Base-by-base conservation (phyloP, 1,140 invertebrate genomes). In the Caerostris darwini region DNA sequence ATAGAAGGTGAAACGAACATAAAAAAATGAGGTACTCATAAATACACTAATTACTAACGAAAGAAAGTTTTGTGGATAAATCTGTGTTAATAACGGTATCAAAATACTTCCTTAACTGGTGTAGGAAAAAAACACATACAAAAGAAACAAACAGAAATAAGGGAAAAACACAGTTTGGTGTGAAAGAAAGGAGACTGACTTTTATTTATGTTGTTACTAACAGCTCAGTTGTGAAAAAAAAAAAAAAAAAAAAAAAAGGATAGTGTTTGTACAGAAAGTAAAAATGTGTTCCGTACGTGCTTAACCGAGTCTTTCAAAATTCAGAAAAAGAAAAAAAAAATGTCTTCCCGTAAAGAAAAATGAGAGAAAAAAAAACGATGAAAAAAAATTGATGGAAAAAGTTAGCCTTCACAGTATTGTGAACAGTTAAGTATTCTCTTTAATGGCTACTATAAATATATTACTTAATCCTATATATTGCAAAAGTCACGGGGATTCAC, bases 21-120 rank as follows among this genome's bases (percentile, higher is more conserved):
- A 77, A 77, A 71, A 77, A 77, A 34, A 34, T 34, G 14, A 77
- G 34, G 12, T 77, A 50, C 71, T 50, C 71, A 57, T 83, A 87
- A 54, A 53, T 87, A 53, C 85, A 14, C 85, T 87, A 87, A 87
- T 87, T 87, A 87, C 59, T 87, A 7, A 64, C n/a, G 53, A 87
- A 87, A 56, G 85, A 87, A 87, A 12, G 85, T 56, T 64, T 34
- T 61, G 56, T 34, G 59, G 59, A 87, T 87, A 87, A 87, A 87
- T 87, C 85, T 56, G 34, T 34, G 85, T 61, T 87, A 87, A 87
- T 61, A 87, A 87, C 85, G 34, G 57, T 59, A 56, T 57, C 59
- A 64, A 50, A 56, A 56, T 87, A 12, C 59, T 19, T 50, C 12
- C 34, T 77, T 77, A 77, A 77, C 71, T 77, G 10, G 71, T 12